Evolutionary conservation across 2,888 invertebrate genomes (phyloP), one percentile per base, ranked within the genome.

Genomic region (Tryphoninae sp.): DNA sequence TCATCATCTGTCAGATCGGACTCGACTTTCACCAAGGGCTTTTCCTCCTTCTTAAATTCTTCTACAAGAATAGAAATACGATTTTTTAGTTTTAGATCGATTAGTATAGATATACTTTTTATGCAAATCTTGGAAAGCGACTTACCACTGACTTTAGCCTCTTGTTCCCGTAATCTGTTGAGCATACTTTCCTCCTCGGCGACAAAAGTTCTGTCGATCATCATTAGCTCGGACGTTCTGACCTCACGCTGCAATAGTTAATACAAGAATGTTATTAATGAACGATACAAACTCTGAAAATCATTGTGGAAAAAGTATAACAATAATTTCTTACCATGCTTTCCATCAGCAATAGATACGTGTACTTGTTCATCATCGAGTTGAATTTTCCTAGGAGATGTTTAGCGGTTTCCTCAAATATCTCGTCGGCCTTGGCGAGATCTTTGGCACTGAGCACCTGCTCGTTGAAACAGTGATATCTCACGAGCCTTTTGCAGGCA

Each of bases 401-500:
- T 86, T 94, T 92, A 1, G 95, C 95, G 1, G 95, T 95, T 82
- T 94, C 93, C 87, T 95, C 95, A 88, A 95, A 95, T 88, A 95
- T 94, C 85, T 95, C 94, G 86, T 96, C 95, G 33, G 95, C 95
- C 86, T 95, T 95, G 74, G 94, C 93, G 76, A 95, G 92, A 88
- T 95, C 94, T 82, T 95, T 94, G 83, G 94, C 93, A 67, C 93
- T 93, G 49, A 95, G 92, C 58, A 95, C 94, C 75, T 94, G 94
- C 86, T 94, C 94, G 88, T 96, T 95, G 91, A 95, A 94, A 83
- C 96, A 96, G 90, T 97, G 97, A 92, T 96, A 97, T 83, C 93
- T 93, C 75, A 96, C 94, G 67, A 97, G 92, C 69, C 96, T 93
- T 88, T 96, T 95, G 85, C 96, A 96, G 0, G 96, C 96, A 89